These are phyloP conservation scores for Cosmorhoe ocellata DNA, from an alignment of 2,888 invertebrate genomes.

Conservation along the genomic window DNA sequence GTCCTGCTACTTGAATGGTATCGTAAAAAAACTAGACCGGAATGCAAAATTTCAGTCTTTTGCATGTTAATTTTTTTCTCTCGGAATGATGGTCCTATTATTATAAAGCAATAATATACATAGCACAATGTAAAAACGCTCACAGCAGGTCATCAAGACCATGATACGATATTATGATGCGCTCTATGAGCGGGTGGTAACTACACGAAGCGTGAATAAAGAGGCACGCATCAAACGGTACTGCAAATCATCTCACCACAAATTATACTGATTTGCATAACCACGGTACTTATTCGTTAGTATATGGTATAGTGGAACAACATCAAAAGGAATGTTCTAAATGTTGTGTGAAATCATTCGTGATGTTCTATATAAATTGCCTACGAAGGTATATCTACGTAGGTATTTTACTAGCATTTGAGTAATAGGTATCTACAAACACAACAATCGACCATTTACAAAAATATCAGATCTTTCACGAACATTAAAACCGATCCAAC, in stretches of 20 bases:
- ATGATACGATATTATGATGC: conserved; percentile 23
- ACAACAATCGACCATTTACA: too few species aligned
- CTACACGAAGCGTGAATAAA: conserved; percentile 45
- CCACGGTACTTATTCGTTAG: conserved; percentile 6
- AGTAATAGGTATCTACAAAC: too few species aligned
- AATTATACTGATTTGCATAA: conserved; percentile 19
- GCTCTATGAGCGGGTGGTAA: conserved; percentile 30
- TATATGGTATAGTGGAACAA: conserved; percentile 4
- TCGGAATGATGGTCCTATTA: too few species aligned
- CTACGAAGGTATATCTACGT: background rate
- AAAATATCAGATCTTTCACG: too few species aligned
- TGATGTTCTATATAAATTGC: background rate
- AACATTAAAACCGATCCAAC: background rate
- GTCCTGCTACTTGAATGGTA: too few species aligned
- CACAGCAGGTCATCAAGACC: conserved; percentile 17
- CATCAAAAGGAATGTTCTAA: background rate
- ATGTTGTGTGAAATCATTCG: background rate
- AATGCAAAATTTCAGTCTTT: too few species aligned
- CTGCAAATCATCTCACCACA: conserved; percentile 26
- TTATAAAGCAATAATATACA: too few species aligned
- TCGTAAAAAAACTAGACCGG: too few species aligned
- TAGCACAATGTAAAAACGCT: too few species aligned
- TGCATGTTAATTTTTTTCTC: too few species aligned
- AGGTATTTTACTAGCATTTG: too few species aligned
- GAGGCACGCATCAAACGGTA: conserved; percentile 38